Conservation (phyloP, 2,888 invertebrate species). For the Junonia oenone region DNA sequence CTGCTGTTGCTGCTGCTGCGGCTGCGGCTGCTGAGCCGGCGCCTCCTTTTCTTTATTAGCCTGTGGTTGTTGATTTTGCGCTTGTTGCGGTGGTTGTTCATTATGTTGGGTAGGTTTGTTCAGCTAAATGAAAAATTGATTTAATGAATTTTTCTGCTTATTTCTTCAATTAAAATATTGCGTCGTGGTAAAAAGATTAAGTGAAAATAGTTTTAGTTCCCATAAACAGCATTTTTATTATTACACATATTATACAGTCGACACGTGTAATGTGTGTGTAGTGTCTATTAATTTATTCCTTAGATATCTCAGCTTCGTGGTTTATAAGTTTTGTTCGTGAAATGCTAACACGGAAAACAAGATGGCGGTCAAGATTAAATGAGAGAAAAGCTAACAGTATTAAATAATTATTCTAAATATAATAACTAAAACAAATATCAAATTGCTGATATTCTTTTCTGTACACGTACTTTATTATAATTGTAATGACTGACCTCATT, state of each 20-base stretch:
- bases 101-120: conserved; percentile 24
- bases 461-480: neutral
- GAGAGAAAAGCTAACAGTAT: neutral
- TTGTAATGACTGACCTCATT: conserved; percentile 50
- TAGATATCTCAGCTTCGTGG: no score
- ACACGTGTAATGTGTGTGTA: no score
- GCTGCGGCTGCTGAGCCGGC: conserved; percentile 19
- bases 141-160: no score
- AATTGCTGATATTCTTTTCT: neutral
- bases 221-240: no score
- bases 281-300: no score
- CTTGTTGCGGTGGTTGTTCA: conserved; percentile 20
- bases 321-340: no score
- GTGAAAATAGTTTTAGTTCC: no score
- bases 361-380: neutral
- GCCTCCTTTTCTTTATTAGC: conserved; percentile 26
- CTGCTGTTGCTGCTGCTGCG: conserved; percentile 21
- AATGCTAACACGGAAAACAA: neutral
- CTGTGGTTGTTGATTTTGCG: conserved; percentile 6
- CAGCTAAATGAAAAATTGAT: conserved; percentile 12
- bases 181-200: no score
- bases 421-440: neutral
- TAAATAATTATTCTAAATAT: neutral
- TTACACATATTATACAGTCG: no score
- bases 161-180: no score